These are phyloP conservation scores for Agrotis puta DNA, from an alignment of 2,888 invertebrate genomes.

Conservation along the genomic window DNA sequence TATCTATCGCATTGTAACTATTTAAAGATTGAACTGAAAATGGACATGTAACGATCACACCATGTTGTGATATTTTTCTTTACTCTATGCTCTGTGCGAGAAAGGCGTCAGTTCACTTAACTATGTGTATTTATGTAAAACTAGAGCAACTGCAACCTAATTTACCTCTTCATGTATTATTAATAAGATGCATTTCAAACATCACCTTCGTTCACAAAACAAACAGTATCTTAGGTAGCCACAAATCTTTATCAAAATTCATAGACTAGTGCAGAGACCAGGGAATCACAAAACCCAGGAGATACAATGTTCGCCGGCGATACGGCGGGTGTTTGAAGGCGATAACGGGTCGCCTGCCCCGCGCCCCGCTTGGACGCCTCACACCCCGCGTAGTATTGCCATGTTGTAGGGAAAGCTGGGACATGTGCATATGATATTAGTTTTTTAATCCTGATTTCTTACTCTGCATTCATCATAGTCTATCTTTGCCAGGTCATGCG, in stretches of 20 bases:
- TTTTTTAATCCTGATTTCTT: background rate
- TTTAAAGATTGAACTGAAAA: too few relatives aligned
- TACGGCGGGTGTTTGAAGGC: slow-evolving; percentile 78
- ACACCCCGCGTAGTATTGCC: slow-evolving; percentile 46
- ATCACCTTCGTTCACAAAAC: slow-evolving; percentile 4
- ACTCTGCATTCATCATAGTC: background rate
- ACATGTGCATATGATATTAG: slow-evolving; percentile 28
- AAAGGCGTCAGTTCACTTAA: too few relatives aligned
- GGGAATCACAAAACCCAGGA: slow-evolving; percentile 70
- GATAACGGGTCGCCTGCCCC: slow-evolving; percentile 74
- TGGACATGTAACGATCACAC: too few relatives aligned
- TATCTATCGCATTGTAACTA: too few relatives aligned
- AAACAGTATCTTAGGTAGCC: slow-evolving; percentile 44
- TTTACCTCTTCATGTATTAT: too few relatives aligned
- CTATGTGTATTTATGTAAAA: too few relatives aligned
- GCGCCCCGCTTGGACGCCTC: slow-evolving; percentile 63
- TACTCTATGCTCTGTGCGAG: too few relatives aligned
- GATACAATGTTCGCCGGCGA: slow-evolving; percentile 73
- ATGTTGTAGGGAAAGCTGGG: background rate
- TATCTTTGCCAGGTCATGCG: too few relatives aligned
- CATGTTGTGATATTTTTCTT: too few relatives aligned
- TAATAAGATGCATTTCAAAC: background rate
- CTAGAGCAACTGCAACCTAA: too few relatives aligned
- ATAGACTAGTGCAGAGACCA: slow-evolving; percentile 63
- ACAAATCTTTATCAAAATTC: slow-evolving; percentile 69